Evolutionary conservation across 2,888 invertebrate species (phyloP), one percentile per base, ranked within the genome.

Genomic region (Lepidocyrtoides sp.): DNA sequence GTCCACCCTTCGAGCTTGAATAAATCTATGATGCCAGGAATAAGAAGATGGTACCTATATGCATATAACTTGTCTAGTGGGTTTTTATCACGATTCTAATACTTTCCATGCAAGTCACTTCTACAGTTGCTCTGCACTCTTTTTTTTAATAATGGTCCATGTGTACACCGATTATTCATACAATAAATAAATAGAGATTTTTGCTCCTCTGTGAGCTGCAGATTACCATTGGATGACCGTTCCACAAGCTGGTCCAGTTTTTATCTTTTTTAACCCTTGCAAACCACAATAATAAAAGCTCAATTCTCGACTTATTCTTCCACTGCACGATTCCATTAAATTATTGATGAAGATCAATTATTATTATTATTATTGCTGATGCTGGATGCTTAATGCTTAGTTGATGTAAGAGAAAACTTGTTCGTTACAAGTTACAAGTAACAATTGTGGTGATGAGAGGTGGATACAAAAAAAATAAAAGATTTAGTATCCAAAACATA

Each of bases 271-370:
- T 17, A 51, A n/a, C n/a, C n/a, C n/a, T n/a, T 10, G 12, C 26
- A 29, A 29, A 3, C 2, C 60, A 12, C 0, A 10, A 12, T 63
- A 26, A 63, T 14, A 0, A 26, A 26, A 29, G 12, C 8, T 26
- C 26, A 29, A 26, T 29, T 26, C 29, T 7, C 17, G 12, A 66
- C 17, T 3, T 17, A n/a, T 0, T 66, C 32, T 66, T 32, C 17
- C 32, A 14, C n/a, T 29, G 79, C 87, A 87, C 79, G 87, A 87
- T 87, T 87, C 66, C 79, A 66, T 79, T 79, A 79, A 87, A 79
- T 66, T 66, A 87, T 87, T 79, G 87, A 87, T 79, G 63, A 26
- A 48, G 79, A 87, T 87, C 87, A 69, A 79, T 87, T 87, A 79
- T 86, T 32, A 57, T 60, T 60, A 32, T 2, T 66, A 17, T 57